Percentiles rank a stretch among this genome's conserved stretches.
Conservation (phyloP, 2,797 vertebrate genomes). For the Selene dorsalis region DNA sequence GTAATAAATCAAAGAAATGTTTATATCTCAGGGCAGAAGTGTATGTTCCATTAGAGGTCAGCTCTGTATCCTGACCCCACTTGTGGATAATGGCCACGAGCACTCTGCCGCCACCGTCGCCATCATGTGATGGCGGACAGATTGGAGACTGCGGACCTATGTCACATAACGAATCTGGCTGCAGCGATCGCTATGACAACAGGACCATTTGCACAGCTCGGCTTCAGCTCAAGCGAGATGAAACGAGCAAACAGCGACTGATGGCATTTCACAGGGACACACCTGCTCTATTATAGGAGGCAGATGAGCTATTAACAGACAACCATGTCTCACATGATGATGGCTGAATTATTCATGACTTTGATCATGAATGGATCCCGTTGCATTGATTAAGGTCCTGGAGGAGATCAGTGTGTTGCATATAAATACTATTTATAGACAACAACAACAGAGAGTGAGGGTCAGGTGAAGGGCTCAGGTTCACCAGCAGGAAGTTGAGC, state of each 20-base stretch:
- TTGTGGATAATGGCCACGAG: conserved; percentile 32
- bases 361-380: conserved; percentile 44
- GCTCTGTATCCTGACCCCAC: conserved; percentile 25
- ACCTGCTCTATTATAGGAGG: conserved; percentile 26
- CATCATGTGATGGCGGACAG: conserved; percentile 43
- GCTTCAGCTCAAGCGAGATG: conserved; percentile 15
- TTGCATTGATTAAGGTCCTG: conserved; percentile 57
- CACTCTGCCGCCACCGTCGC: conserved; percentile 8
- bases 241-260: conserved; percentile 23
- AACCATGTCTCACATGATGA: conserved; percentile 41
- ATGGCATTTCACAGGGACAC: conserved; percentile 18
- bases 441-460: conserved; percentile 11
- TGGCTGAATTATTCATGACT: conserved; percentile 73
- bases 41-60: conserved; percentile 28
- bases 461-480: neutral
- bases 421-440: conserved; percentile 63
- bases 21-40: conserved; percentile 6
- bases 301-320: conserved; percentile 49
- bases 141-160: conserved; percentile 12
- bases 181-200: conserved; percentile 49
- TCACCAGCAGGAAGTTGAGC: neutral
- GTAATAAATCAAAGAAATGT: conserved; percentile 32
- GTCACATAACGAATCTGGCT: conserved; percentile 37
- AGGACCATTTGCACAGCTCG: conserved; percentile 5
- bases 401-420: conserved; percentile 54